Evolutionary conservation across 2,113 vertebrate species (phyloP).

Genomic region (Probosciger aterrimus): DNA sequence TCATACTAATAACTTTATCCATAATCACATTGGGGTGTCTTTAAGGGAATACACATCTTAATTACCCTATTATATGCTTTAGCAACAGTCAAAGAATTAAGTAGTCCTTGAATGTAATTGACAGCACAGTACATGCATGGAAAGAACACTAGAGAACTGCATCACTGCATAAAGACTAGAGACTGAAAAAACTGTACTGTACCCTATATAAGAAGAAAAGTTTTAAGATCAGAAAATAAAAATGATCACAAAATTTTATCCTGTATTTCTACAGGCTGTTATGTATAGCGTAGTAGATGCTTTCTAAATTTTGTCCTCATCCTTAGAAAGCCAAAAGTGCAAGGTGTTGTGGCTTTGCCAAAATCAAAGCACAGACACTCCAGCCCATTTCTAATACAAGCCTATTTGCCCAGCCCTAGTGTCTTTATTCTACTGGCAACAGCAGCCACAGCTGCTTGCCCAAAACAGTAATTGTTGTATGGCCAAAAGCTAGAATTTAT

Average conservation of each 20-base stretch:
- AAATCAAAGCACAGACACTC: not conserved
- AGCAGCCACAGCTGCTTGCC: constrained; percentile 26
- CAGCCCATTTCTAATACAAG: not conserved
- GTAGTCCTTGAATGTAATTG: not conserved
- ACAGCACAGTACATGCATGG: fast-evolving
- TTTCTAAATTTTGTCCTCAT: not conserved
- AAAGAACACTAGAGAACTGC: not conserved
- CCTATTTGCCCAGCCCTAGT: not conserved
- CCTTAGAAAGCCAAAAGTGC: not conserved
- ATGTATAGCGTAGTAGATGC: not conserved
- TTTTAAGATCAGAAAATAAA: not conserved
- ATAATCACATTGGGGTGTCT: not conserved
- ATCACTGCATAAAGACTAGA: not conserved
- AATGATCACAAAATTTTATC: not conserved
- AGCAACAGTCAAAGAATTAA: not conserved
- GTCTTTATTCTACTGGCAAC: not conserved
- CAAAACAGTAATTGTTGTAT: constrained; percentile 38
- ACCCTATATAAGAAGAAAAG: not conserved
- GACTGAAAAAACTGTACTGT: not conserved
- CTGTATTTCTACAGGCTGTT: not conserved
- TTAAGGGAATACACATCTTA: not conserved
- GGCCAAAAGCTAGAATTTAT: constrained; percentile 48
- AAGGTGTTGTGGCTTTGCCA: not conserved
- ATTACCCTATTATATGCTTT: not conserved
- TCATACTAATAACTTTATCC: not conserved